Conservation (phyloP, 2,797 vertebrate species). For the Mico argentatus region DNA sequence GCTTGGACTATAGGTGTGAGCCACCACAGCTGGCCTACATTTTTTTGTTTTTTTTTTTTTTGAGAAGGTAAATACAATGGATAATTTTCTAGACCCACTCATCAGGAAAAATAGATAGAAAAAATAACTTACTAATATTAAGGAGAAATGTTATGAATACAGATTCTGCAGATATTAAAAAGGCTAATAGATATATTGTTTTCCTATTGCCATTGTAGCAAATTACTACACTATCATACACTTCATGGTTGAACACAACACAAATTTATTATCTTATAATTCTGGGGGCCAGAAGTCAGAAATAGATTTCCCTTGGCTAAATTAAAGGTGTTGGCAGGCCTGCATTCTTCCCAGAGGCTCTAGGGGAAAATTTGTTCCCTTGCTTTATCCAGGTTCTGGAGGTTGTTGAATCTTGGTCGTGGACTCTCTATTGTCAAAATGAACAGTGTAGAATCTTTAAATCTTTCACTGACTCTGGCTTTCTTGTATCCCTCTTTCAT, state of each 20-base stretch:
- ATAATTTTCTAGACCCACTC: too few relatives aligned
- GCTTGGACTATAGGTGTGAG: too few relatives aligned
- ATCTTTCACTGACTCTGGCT: not conserved
- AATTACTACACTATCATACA: not conserved
- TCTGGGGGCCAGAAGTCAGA: not conserved
- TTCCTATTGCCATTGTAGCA: not conserved
- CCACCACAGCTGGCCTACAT: too few relatives aligned
- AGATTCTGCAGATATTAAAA: not conserved
- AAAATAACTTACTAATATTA: not conserved
- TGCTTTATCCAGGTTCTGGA: not conserved
- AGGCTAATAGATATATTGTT: not conserved
- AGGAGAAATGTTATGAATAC: not conserved
- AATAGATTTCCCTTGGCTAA: not conserved
- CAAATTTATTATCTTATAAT: not conserved
- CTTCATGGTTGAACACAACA: not conserved
- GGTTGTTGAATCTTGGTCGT: not conserved
- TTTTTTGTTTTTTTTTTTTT: too few relatives aligned
- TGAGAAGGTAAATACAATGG: not conserved
- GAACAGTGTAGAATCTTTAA: not conserved
- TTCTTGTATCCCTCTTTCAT: not conserved
- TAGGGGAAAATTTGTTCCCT: not conserved
- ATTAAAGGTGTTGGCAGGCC: not conserved
- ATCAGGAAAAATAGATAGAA: not conserved
- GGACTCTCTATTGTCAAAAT: not conserved
- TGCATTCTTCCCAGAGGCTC: not conserved